These are phyloP conservation scores for Anneissia japonica DNA, from an alignment of 35 echinoderm and acorn worm genomes.

Conservation along the genomic window DNA sequence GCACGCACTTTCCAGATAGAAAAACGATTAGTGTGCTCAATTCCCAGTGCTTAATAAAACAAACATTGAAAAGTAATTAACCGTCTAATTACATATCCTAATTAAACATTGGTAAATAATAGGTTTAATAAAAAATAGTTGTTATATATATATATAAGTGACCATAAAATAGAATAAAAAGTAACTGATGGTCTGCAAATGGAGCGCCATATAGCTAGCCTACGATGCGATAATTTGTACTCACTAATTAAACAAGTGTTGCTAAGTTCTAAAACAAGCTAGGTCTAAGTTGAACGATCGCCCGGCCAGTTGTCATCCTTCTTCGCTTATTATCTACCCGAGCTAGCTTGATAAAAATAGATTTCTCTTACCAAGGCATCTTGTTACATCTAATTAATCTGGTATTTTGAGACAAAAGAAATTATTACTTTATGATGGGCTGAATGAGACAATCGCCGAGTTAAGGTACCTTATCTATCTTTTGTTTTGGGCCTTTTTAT, in stretches of 20 bases:
- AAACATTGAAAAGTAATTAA: neutral
- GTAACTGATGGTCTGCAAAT: no score
- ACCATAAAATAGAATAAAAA: no score
- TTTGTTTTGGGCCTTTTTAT: no score
- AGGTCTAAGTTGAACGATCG: neutral
- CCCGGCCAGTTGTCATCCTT: neutral
- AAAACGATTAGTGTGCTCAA: neutral
- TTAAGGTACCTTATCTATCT: no score
- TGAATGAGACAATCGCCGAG: no score
- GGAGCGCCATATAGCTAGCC: no score
- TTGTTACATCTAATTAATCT: neutral
- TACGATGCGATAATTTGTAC: no score
- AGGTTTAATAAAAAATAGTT: neutral
- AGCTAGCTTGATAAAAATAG: neutral
- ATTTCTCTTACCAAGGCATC: neutral
- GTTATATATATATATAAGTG: no score
- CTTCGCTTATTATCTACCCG: no score
- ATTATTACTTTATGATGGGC: neutral
- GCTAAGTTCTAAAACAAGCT: no score
- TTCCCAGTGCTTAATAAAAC: neutral
- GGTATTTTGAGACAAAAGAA: neutral
- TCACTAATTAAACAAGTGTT: no score
- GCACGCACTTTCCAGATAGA: neutral
- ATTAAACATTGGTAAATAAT: neutral
- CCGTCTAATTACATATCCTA: neutral